Evolutionary conservation across 92 coral and sea anemone species (phyloP).

Genomic region (Umimayanthus kanabou): DNA sequence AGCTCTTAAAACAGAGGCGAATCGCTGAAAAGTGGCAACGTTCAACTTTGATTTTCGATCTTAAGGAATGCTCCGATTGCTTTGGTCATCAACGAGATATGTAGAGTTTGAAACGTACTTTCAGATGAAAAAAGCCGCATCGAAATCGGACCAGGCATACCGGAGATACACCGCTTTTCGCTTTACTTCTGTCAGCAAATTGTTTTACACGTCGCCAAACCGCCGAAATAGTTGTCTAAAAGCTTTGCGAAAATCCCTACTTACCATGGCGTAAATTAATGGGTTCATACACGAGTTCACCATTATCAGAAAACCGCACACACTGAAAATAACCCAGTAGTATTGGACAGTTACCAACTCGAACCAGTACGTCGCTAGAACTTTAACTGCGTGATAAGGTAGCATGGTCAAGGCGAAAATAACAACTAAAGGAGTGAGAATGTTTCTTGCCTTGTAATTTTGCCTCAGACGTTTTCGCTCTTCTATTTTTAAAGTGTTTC

Average conservation of each 20-base stretch:
- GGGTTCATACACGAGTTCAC: conserved; percentile 30
- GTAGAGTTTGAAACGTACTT: too few species aligned
- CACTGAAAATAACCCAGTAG: conserved; percentile 20
- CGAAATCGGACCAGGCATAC: too few species aligned
- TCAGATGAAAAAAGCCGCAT: too few species aligned
- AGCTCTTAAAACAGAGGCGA: too few species aligned
- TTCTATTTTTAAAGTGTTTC: background rate
- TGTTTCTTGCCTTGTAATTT: conserved; percentile 26
- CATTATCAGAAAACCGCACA: conserved; percentile 25
- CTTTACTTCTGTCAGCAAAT: background rate
- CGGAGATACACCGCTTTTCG: too few species aligned
- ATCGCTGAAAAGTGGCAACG: too few species aligned
- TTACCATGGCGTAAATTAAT: conserved; percentile 25
- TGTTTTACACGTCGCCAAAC: background rate
- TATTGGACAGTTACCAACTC: background rate
- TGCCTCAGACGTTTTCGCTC: conserved; percentile 26
- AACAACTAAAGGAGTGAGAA: conserved; percentile 18
- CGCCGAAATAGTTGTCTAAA: background rate
- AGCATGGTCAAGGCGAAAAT: conserved; percentile 25
- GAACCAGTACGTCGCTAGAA: background rate
- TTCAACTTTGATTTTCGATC: too few species aligned
- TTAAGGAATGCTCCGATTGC: too few species aligned
- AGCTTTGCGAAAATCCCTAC: conserved; percentile 33
- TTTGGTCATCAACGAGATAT: too few species aligned
- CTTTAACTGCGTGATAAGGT: conserved; percentile 6